phyloP scores from a whole-genome alignment of 1,140 invertebrate species.

The Acromyrmex echinatior region DNA sequence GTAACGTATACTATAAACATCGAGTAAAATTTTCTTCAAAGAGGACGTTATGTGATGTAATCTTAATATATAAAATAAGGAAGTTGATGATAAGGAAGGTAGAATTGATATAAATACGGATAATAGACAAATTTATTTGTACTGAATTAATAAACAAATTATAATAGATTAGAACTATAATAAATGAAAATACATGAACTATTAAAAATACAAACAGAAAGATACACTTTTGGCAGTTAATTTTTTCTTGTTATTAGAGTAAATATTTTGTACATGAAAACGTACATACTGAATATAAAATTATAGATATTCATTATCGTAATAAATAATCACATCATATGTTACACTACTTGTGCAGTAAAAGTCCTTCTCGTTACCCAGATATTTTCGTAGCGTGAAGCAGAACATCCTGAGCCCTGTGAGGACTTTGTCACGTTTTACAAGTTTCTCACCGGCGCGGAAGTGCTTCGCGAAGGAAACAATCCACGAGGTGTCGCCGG shows the following conservation, averaged over 20 bases:
- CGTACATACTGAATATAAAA: neutral
- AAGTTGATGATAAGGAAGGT: neutral
- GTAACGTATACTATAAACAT: too few species aligned
- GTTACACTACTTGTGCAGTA: neutral
- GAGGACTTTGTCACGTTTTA: slow-evolving; percentile 65
- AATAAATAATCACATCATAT: neutral
- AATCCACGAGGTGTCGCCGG: slow-evolving; percentile 49
- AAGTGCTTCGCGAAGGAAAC: slow-evolving; percentile 60
- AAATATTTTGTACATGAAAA: neutral
- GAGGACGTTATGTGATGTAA: too few species aligned
- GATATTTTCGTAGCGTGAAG: slow-evolving; percentile 44
- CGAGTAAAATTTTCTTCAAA: too few species aligned
- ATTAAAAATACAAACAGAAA: neutral
- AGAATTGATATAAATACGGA: neutral
- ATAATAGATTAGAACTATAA: neutral
- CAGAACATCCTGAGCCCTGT: neutral
- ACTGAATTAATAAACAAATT: neutral
- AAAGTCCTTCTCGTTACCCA: slow-evolving; percentile 19
- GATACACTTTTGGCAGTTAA: neutral
- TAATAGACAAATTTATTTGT: slow-evolving; percentile 10
- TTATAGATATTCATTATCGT: neutral
- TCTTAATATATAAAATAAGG: neutral
- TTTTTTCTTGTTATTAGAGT: too few species aligned
- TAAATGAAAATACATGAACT: neutral
- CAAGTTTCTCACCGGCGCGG: slow-evolving; percentile 54